Base-by-base conservation (phyloP, 2,888 invertebrate species). In the Apomyelois bistriatella region DNA sequence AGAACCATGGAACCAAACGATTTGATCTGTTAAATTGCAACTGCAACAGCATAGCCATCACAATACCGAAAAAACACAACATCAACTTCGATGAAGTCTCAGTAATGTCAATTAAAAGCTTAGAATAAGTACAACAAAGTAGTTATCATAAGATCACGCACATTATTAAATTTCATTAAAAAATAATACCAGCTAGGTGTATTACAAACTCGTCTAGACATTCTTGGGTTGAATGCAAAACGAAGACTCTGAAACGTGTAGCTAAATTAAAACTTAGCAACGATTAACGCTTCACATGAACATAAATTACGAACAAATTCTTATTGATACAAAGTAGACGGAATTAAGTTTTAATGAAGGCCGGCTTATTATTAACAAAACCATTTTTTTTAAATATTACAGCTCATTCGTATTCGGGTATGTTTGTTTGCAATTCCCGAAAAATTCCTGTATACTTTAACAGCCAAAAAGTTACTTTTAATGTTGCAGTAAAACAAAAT, bases 401-500 rank as follows among this genome's bases (percentile, higher is more conserved):
- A 4, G 9, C 32, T 15, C 28, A 10, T 32, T 16, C 32, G 32
- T 30, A 16, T 40, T 32, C 10, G 46, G 15, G 6, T 13, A 32
- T 30, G 13, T 40, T 40, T 30, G 46, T 2, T 35, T 46, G 10
- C 15, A 32, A 46, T 32, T 9, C 15, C 46, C 46, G 32, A 46
- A 32, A 46, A 32, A 30, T 12, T 8, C 9, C 22, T 3, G 15
- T 32, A 15, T 46, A 46, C 10, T 32, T 15, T 35, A 32, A 46
- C 13, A 13, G 16, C 46, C 28, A 43, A 49, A 50, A 40, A 13
- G 30, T 32, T 22, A 48, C 16, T 38, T 52, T 54, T 55, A 57
- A 58, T 57, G 55, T 49, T 52, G 53, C 58, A 53, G 64, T 62
- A 56, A 60, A 61, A 56, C 59, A 57, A 63, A 63, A 66, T 70